A percentile compares a stretch with the other conserved stretches of the same genome.
phyloP scores from a whole-genome alignment of 2,888 invertebrate genomes.

The Acleris emargana region DNA sequence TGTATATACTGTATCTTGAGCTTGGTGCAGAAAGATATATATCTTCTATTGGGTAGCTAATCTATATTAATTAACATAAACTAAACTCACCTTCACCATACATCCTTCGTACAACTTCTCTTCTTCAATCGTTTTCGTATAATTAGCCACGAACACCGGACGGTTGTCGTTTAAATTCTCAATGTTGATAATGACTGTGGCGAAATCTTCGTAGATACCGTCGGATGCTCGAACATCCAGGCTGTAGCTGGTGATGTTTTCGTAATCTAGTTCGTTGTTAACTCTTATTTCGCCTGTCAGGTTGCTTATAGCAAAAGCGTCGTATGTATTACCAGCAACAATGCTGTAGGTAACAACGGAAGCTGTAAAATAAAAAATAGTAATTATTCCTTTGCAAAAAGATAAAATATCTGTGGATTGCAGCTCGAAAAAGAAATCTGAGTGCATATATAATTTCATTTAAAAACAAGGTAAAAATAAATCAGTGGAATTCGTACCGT shows the following conservation, averaged over 20 bases:
- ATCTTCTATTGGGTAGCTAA: too few species aligned
- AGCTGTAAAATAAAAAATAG: conserved; percentile 68
- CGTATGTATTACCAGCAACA: conserved; percentile 91
- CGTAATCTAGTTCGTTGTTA: conserved; percentile 91
- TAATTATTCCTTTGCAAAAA: background rate
- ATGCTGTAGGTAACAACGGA: conserved; percentile 95
- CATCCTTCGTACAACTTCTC: conserved; percentile 88
- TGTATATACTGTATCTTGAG: too few species aligned
- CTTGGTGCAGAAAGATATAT: background rate
- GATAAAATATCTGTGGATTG: too few species aligned
- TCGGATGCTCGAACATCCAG: conserved; percentile 93
- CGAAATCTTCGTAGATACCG: conserved; percentile 91
- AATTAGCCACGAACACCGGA: conserved; percentile 91
- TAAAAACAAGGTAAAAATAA: background rate
- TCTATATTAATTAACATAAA: too few species aligned
- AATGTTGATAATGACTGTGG: conserved; percentile 92
- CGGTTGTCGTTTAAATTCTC: conserved; percentile 97
- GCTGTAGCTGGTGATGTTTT: conserved; percentile 92
- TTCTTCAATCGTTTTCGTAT: conserved; percentile 89
- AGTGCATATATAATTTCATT: too few species aligned
- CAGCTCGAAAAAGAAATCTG: too few species aligned
- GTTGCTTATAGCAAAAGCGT: conserved; percentile 93
- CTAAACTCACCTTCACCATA: conserved; percentile 84
- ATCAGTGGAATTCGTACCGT: conserved; percentile 65
- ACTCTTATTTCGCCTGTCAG: conserved; percentile 94